Conservation (phyloP, 2,113 vertebrate genomes). For the Mus pahari region DNA sequence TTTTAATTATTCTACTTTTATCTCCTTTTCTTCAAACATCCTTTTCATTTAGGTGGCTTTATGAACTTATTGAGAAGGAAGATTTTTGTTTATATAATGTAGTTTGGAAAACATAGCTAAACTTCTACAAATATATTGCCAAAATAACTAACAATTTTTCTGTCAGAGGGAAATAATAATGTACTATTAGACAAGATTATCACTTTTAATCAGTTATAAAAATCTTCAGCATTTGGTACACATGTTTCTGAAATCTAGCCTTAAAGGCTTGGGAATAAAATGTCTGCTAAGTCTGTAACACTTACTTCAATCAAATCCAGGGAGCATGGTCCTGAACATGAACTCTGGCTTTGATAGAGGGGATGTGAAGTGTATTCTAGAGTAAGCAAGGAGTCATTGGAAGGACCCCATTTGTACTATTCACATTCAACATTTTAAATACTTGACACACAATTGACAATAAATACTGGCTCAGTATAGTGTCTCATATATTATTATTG, state of each 20-base stretch:
- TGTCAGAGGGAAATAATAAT: conserved; percentile 44
- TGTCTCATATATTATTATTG: not conserved
- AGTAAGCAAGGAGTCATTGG: not conserved
- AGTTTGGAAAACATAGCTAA: conserved; percentile 35
- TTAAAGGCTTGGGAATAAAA: conserved; percentile 30
- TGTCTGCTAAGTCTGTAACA: not conserved
- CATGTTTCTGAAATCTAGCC: conserved; percentile 1
- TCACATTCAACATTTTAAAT: not conserved
- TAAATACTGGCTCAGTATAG: not conserved
- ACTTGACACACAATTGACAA: not conserved
- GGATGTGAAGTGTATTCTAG: not conserved
- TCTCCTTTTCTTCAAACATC: not conserved
- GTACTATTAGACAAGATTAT: conserved; percentile 7
- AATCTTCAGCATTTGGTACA: not conserved
- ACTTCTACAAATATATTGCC: not conserved
- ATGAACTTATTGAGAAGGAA: conserved; percentile 34
- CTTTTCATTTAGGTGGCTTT: conserved; percentile 25
- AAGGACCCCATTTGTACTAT: not conserved
- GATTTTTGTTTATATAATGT: conserved; percentile 14
- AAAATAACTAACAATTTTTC: conserved; percentile 45
- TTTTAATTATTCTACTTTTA: conserved; percentile 41
- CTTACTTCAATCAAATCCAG: conserved; percentile 16
- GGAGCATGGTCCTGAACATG: not conserved
- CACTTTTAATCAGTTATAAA: conserved; percentile 31
- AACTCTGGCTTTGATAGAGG: not conserved